Conservation (phyloP, 2,888 invertebrate species). For the Bhutanitis thaidina region DNA sequence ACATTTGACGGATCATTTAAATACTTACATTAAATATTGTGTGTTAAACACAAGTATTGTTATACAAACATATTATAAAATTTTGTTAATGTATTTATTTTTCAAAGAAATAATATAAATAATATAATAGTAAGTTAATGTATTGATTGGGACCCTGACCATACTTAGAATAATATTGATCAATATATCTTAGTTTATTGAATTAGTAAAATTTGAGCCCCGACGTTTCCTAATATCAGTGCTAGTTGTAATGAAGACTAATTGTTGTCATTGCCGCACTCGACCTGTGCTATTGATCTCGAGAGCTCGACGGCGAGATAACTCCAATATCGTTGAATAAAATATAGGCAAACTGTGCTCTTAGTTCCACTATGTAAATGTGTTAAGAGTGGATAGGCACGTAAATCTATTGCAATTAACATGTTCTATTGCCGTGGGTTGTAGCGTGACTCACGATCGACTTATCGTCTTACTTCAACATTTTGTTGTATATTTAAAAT, state of each 20-base stretch:
- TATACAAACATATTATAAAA: too few species aligned
- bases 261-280: constrained; percentile 1
- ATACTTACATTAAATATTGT: too few species aligned
- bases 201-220: not conserved
- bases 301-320: not conserved
- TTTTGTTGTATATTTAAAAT: constrained; percentile 1
- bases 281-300: constrained; percentile 3
- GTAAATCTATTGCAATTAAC: constrained; percentile 25
- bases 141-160: too few species aligned
- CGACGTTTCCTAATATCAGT: not conserved
- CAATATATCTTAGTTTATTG: too few species aligned
- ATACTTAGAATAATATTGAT: too few species aligned
- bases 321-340: constrained; percentile 1
- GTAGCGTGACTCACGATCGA: constrained; percentile 33
- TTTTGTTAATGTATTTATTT: too few species aligned
- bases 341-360: constrained; percentile 8
- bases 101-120: too few species aligned
- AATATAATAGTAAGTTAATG: too few species aligned
- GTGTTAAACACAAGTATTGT: too few species aligned
- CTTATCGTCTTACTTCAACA: constrained; percentile 10
- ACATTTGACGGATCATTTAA: too few species aligned
- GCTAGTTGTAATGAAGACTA: constrained; percentile 2
- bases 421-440: constrained; percentile 22
- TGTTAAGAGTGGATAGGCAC: constrained; percentile 16
- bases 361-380: constrained; percentile 16